phyloP scores from a whole-genome alignment of 2,113 vertebrate species.

The Rhinopomastus cyanomelas region DNA sequence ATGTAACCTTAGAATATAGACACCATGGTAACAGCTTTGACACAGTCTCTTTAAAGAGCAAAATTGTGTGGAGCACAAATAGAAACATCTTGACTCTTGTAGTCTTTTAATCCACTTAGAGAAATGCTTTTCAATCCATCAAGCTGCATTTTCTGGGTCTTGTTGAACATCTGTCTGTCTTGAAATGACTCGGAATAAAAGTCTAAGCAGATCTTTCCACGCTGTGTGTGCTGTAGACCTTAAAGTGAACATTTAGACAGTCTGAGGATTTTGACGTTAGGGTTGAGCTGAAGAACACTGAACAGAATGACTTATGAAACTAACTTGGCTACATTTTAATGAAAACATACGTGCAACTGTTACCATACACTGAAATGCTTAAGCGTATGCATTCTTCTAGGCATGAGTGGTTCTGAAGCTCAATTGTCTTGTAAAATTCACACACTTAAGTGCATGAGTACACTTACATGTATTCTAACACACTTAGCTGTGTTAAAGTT shows the following conservation, averaged over 20 bases:
- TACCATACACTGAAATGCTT: not conserved
- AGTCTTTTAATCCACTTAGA: slow-evolving; percentile 65
- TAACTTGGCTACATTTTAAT: not conserved
- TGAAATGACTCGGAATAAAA: slow-evolving; percentile 18
- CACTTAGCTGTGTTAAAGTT: not conserved
- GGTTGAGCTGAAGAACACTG: not conserved
- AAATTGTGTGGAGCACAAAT: slow-evolving; percentile 60
- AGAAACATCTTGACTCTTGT: slow-evolving; percentile 65
- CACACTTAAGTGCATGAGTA: not conserved
- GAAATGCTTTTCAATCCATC: slow-evolving; percentile 55
- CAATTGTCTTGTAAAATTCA: not conserved
- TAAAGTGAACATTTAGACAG: not conserved
- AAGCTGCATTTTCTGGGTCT: slow-evolving; percentile 46
- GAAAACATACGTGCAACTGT: not conserved
- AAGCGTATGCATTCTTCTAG: not conserved
- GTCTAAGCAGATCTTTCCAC: not conserved
- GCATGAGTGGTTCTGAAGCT: not conserved
- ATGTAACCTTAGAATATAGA: slow-evolving; percentile 51
- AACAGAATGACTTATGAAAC: not conserved
- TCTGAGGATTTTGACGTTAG: not conserved
- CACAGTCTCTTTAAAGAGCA: slow-evolving; percentile 34
- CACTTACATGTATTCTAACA: not conserved
- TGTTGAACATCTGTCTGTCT: slow-evolving; percentile 53
- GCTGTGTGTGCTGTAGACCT: not conserved
- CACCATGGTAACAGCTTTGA: slow-evolving; percentile 62